Percentiles rank a stretch among this genome's conserved stretches.
Evolutionary conservation across 2,113 vertebrate genomes (phyloP).

Genomic region (Trichechus manatus): DNA sequence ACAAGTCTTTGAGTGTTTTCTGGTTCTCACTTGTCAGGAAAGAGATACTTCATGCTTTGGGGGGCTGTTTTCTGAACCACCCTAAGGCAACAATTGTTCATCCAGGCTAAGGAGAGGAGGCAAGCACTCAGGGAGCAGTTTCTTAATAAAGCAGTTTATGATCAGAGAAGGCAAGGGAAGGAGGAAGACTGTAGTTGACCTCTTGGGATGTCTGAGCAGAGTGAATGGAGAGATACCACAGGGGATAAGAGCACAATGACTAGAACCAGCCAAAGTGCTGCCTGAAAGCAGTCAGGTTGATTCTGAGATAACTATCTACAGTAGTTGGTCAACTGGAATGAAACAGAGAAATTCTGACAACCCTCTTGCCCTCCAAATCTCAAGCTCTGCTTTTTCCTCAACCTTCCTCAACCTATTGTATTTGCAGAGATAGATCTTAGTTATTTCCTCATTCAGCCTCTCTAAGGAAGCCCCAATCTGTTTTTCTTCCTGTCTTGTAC

Average conservation of each 20-base stretch:
- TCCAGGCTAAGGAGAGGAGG: constrained; percentile 32
- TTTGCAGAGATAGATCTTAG: neutral
- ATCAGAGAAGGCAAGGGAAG: neutral
- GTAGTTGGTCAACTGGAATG: neutral
- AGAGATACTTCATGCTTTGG: constrained; percentile 41
- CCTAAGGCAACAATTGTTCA: constrained; percentile 9
- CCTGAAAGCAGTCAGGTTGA: neutral
- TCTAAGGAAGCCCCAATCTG: neutral
- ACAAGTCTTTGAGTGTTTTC: neutral
- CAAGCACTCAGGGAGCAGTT: neutral
- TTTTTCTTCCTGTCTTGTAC: neutral
- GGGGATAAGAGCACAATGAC: neutral
- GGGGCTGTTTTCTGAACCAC: neutral
- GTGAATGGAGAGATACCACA: neutral
- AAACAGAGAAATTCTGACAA: neutral
- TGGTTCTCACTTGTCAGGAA: neutral
- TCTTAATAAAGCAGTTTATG: constrained; percentile 33
- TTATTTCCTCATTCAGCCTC: neutral
- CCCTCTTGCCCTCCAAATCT: neutral
- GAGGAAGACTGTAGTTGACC: neutral
- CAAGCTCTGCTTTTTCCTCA: neutral
- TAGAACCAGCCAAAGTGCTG: neutral
- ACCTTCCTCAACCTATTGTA: neutral
- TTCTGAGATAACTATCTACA: neutral
- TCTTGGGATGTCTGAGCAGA: neutral